phyloP scores from a whole-genome alignment of 2,797 vertebrate species.

The Spizella passerina region DNA sequence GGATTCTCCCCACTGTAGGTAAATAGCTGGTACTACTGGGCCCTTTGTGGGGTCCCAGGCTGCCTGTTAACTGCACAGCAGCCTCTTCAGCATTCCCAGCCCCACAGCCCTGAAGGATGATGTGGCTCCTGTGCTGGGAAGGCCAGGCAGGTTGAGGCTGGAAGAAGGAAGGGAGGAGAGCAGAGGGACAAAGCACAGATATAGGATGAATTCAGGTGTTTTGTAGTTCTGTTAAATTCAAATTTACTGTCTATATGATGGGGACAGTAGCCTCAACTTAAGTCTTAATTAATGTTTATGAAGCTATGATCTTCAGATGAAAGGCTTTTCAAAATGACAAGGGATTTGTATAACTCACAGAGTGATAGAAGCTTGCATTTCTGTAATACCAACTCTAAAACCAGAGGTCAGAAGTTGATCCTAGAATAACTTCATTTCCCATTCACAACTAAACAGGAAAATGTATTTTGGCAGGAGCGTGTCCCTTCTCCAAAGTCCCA shows the following conservation, averaged over 20 bases:
- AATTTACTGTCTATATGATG: not conserved
- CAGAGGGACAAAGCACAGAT: not conserved
- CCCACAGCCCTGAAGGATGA: accelerated
- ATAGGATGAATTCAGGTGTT: not conserved
- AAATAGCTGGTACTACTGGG: not conserved
- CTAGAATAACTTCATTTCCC: constrained; percentile 26
- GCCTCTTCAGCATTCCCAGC: not conserved
- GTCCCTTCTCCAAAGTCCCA: not conserved
- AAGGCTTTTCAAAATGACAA: constrained; percentile 40
- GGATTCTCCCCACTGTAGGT: not conserved
- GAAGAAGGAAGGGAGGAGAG: not conserved
- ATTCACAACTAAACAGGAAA: constrained; percentile 7
- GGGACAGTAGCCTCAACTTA: not conserved
- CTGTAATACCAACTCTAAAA: not conserved
- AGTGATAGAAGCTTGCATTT: not conserved
- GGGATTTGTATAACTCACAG: constrained; percentile 6
- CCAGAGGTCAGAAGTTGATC: constrained; percentile 15
- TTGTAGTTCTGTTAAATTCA: not conserved
- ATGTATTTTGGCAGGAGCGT: not conserved
- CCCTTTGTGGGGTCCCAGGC: not conserved
- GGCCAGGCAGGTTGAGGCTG: not conserved
- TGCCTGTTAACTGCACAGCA: not conserved
- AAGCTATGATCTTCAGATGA: constrained; percentile 26
- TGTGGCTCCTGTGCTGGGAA: not conserved
- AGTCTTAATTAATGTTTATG: constrained; percentile 15